phyloP scores from a whole-genome alignment of 2,797 vertebrate species.

The Morelia viridis region DNA sequence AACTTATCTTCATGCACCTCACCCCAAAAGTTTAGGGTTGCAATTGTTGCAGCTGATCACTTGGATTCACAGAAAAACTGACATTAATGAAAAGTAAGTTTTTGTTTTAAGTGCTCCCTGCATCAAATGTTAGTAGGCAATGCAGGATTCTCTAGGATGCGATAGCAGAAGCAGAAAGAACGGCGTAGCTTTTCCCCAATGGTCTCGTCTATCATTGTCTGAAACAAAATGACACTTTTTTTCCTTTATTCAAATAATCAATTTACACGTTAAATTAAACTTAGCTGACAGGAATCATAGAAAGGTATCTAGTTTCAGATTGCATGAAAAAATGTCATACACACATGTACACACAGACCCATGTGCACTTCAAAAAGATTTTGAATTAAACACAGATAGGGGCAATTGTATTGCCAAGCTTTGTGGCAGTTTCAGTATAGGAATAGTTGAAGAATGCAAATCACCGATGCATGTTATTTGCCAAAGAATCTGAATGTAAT shows the following conservation, averaged over 20 bases:
- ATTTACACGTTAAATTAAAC: fast-evolving
- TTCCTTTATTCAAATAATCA: fast-evolving
- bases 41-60: neutral
- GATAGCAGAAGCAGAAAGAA: neutral
- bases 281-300: neutral
- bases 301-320: neutral
- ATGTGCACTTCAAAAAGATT: neutral
- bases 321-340: neutral
- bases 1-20: neutral
- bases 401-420: neutral
- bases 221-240: neutral
- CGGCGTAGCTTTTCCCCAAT: neutral
- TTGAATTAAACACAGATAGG: neutral
- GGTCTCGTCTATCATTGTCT: neutral
- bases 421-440: neutral
- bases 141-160: fast-evolving
- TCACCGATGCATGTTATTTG: neutral
- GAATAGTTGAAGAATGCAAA: neutral
- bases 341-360: neutral
- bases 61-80: neutral
- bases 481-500: neutral
- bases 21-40: neutral
- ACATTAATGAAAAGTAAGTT: neutral
- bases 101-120: neutral
- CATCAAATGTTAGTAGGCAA: neutral